Evolutionary conservation across 2,888 invertebrate genomes (phyloP), one percentile per base, ranked within the genome.

Genomic region (Heliconius cydno): DNA sequence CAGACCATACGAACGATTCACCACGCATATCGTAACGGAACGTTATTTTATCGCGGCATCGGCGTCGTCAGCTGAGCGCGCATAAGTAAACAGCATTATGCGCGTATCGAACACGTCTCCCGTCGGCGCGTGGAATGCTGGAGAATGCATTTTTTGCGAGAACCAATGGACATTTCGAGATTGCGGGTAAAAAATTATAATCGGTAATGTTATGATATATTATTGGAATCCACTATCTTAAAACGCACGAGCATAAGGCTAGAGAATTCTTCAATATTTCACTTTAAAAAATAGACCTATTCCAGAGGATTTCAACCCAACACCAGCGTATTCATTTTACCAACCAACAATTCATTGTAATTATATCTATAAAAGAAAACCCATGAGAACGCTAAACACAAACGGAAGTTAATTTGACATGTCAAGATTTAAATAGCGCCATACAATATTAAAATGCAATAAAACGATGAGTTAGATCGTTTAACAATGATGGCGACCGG

Each of bases 401-500:
- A 60, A 13, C 60, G 52, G 60, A 73, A 28, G 63, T 66, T 19
- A 66, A 65, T 65, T 41, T 66, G 28, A 75, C 30, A 65, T 30
- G 74, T 38, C 63, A 74, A 65, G 28, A 75, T 77, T 77, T 41
- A 78, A 73, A 66, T 52, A 66, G 46, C 57, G 34, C 67, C 57
- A 60, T 28, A 57, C 38, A 30, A 68, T 72, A 78, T 78, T 60
- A 74, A 46, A 71, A 60, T 78, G 66, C 34, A 78, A 73, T 74
- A 78, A 78, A 74, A 78, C 41, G 63, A 78, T 28, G 73, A 73
- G 22, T 65, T 52, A 65, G 75, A 68, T 46, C 68, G 75, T 66
- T n/a, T n/a, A 81, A 83, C 82, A 82, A 82, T 82, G 67, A 80
- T 83, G 83, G 83, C 79, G 52, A 3, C 68, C 73, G 46, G 80